Evolutionary conservation across 2,113 vertebrate species (phyloP).

Genomic region (Petroica traversi): DNA sequence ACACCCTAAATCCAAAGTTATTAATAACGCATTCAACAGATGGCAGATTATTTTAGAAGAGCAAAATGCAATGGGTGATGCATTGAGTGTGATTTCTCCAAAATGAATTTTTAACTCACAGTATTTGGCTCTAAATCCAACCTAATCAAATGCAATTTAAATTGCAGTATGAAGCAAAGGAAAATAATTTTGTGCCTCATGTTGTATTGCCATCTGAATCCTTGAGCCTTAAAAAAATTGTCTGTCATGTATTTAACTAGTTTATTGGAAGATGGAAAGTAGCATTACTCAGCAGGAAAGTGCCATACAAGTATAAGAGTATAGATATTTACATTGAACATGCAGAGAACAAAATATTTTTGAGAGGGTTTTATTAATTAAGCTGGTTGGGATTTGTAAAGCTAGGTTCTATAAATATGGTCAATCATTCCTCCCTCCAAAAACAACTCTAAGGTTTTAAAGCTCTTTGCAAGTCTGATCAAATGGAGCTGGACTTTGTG

Average conservation of each 20-base stretch:
- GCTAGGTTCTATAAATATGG: not conserved
- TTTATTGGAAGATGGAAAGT: constrained; percentile 11
- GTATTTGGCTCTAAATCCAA: constrained; percentile 33
- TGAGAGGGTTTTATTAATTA: not conserved
- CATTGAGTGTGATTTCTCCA: constrained; percentile 45
- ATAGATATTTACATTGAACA: not conserved
- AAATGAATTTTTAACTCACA: constrained; percentile 26
- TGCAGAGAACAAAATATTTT: not conserved
- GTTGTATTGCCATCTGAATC: not conserved
- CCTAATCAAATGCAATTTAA: constrained; percentile 55
- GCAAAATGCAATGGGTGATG: constrained; percentile 54
- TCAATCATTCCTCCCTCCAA: not conserved
- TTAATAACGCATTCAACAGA: constrained; percentile 52
- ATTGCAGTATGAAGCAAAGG: constrained; percentile 21
- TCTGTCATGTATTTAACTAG: not conserved
- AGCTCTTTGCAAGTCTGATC: not conserved
- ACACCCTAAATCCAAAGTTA: constrained; percentile 53
- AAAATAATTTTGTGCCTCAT: constrained; percentile 20
- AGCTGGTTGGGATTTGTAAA: not conserved
- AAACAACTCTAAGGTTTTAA: not conserved
- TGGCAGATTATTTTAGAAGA: constrained; percentile 57
- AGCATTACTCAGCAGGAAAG: not conserved
- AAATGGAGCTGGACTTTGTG: not conserved
- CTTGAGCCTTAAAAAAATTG: not conserved
- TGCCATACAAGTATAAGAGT: not conserved